Percentiles rank a stretch among this genome's conserved stretches.
Conservation (phyloP, 2,888 invertebrate genomes). For the Drosophila melanosoma region DNA sequence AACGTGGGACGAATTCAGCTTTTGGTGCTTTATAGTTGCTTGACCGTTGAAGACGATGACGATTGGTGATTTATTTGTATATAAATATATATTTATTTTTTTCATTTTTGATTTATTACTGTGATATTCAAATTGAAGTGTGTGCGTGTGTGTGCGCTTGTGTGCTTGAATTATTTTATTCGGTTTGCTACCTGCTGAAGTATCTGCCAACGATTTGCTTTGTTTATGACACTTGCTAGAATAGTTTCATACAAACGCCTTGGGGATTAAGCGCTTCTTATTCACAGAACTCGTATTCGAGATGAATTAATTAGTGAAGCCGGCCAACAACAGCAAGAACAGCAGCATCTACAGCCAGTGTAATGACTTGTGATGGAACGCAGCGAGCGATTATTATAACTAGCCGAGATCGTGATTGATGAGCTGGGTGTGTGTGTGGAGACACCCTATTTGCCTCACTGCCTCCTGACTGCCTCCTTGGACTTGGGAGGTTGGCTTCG, state of each 20-base stretch:
- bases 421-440: conserved; percentile 61
- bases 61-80: conserved; percentile 73
- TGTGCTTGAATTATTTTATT: conserved; percentile 59
- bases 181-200: conserved; percentile 45
- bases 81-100: conserved; percentile 43
- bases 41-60: conserved; percentile 72
- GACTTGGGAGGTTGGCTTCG: conserved; percentile 10
- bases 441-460: conserved; percentile 14
- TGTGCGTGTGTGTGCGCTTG: conserved; percentile 41
- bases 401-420: conserved; percentile 65
- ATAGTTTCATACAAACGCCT: conserved; percentile 44
- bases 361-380: conserved; percentile 44
- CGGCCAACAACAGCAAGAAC: conserved; percentile 16
- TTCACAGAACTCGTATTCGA: conserved; percentile 48
- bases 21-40: conserved; percentile 77
- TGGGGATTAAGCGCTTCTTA: conserved; percentile 35
- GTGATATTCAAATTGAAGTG: conserved; percentile 77
- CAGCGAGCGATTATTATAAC: conserved; percentile 48
- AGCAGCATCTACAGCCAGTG: conserved; percentile 15
- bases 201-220: conserved; percentile 38
- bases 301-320: conserved; percentile 72
- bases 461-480: conserved; percentile 17
- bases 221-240: conserved; percentile 62
- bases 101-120: conserved; percentile 73
- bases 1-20: conserved; percentile 45